Conservation (phyloP, 2,888 invertebrate genomes). For the Mellilla xanthometata region DNA sequence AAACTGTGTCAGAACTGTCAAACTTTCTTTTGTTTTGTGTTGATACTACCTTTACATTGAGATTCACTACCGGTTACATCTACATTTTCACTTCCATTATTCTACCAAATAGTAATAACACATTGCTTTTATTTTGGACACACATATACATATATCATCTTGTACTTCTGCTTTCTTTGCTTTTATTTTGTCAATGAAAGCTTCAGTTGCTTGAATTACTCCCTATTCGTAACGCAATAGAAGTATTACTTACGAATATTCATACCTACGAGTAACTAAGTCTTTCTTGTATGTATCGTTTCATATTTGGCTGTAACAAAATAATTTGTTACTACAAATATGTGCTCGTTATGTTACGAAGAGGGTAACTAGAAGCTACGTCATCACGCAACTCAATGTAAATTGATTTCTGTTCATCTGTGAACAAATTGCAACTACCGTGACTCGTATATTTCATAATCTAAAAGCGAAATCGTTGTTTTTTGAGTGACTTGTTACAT, state of each 20-base stretch:
- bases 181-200: too few species aligned
- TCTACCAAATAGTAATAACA: too few species aligned
- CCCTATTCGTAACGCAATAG: too few species aligned
- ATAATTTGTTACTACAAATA: constrained; percentile 14
- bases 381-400: constrained; percentile 39
- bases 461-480: constrained; percentile 14
- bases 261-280: too few species aligned
- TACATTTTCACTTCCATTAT: constrained; percentile 13
- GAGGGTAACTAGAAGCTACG: constrained; percentile 35
- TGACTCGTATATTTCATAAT: constrained; percentile 41
- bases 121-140: too few species aligned
- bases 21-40: constrained; percentile 16
- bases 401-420: constrained; percentile 35
- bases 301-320: constrained; percentile 3
- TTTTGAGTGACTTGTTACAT: constrained; percentile 1
- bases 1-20: constrained; percentile 18
- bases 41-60: background rate
- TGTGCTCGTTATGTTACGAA: constrained; percentile 17
- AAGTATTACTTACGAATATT: too few species aligned
- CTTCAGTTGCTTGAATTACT: too few species aligned
- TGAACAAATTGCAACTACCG: constrained; percentile 35
- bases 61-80: constrained; percentile 11
- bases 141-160: too few species aligned
- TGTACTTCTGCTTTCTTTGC: too few species aligned
- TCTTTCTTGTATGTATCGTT: too few species aligned